Percentiles rank a stretch among this genome's conserved stretches.
Evolutionary conservation across 2,113 vertebrate species (phyloP).

Genomic region (Erinaceus europaeus): DNA sequence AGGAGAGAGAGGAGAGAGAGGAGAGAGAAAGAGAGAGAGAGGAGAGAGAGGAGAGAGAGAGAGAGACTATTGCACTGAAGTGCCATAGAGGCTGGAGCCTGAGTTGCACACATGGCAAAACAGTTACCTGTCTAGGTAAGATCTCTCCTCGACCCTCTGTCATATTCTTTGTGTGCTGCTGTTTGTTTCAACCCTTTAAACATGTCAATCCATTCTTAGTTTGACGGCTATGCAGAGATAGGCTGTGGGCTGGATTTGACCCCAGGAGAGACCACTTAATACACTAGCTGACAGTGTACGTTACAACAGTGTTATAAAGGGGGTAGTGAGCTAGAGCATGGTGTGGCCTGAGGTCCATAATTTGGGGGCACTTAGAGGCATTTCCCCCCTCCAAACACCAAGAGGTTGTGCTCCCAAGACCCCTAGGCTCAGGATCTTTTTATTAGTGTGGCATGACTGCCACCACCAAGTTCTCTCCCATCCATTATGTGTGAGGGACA

Average conservation of each 20-base stretch:
- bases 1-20: too few species aligned
- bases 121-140: too few species aligned
- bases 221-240: not conserved
- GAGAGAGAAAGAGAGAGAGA: too few species aligned
- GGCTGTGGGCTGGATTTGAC: not conserved
- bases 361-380: not conserved
- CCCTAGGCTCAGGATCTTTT: not conserved
- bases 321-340: fast-evolving
- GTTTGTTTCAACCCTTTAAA: not conserved
- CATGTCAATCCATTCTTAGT: not conserved
- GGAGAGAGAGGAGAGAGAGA: too few species aligned
- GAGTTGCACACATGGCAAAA: too few species aligned
- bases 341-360: not conserved
- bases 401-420: not conserved
- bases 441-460: not conserved
- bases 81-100: too few species aligned
- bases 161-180: not conserved
- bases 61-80: too few species aligned
- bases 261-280: not conserved
- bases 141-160: too few species aligned
- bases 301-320: not conserved
- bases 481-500: fast-evolving
- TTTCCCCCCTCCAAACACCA: not conserved
- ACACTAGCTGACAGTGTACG: not conserved
- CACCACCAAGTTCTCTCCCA: too few species aligned